Evolutionary conservation across 2,888 invertebrate genomes (phyloP), one percentile per base, ranked within the genome.

Genomic region (Philhelius pedissequus): DNA sequence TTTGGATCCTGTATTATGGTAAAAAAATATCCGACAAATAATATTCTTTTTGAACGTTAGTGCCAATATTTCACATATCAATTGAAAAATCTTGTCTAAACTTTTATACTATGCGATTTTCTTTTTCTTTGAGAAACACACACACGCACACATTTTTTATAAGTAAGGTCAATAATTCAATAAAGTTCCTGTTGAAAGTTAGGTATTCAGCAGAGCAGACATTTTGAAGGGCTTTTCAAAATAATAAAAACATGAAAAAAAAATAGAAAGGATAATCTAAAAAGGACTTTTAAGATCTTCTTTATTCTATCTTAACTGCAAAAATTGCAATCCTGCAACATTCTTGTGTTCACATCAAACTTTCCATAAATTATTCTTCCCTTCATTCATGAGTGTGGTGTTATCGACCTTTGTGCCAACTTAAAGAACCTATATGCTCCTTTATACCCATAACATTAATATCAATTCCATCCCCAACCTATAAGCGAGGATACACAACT

Each of bases 321-420:
- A 64, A 80, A 84, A 76, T 50, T 80, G 84, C 80, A 75, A 66
- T 66, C 60, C 35, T 71, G 84, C 80, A 80, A 80, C 70, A 62
- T 84, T 66, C 75, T 80, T 80, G 75, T 71, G 70, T 80, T 76
- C 54, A 80, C 83, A 79, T 83, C 79, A 84, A 84, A 84, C 71
- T 80, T 80, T 75, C 84, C 84, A 84, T 84, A 84, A 84, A 80
- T 84, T 84, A 84, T 71, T 80, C 66, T 80, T 68, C 71, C 50
- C 66, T 27, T 27, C 75, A 84, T 76, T 84, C 84, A 84, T 83
- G 79, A 79, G 56, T 32, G 79, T 83, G 83, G 64, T 83, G 79
- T 79, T 83, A 78, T 82, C 77, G 73, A 68, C 73, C 73, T 40
- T 69, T 62, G 35, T 82, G 52, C 73, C 11, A 69, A 69, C 60